Percentiles rank a stretch among this genome's conserved stretches.
Conservation (phyloP, 2,888 invertebrate species). For the Saturnia pavonia region DNA sequence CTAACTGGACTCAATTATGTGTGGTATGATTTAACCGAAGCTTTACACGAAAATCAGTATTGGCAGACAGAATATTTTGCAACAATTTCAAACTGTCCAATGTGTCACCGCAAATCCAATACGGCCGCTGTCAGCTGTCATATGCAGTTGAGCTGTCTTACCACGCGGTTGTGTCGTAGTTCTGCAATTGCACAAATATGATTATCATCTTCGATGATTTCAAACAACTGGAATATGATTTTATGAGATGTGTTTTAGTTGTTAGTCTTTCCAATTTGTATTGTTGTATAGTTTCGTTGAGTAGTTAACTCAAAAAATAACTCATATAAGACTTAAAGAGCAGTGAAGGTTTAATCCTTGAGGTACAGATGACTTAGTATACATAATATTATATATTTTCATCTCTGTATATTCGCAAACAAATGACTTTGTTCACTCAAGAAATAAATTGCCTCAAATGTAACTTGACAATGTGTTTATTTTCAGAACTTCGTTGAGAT, state of each 20-base stretch:
- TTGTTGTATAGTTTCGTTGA: too few species aligned
- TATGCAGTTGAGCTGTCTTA: conserved; percentile 42
- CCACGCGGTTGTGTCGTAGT: conserved; percentile 31
- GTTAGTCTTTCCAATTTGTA: too few species aligned
- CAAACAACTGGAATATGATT: background rate
- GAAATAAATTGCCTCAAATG: background rate
- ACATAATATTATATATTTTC: too few species aligned
- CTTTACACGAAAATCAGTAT: conserved; percentile 8
- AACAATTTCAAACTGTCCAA: conserved; percentile 25
- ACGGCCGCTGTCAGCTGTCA: conserved; percentile 56
- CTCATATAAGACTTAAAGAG: too few species aligned
- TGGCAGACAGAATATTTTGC: conserved; percentile 10
- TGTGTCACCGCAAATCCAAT: conserved; percentile 44
- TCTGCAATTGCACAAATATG: conserved; percentile 19
- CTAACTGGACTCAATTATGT: background rate
- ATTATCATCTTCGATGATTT: conserved; percentile 22
- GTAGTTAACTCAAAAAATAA: too few species aligned
- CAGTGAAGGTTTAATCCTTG: background rate
- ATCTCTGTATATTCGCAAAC: background rate
- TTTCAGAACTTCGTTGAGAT: background rate
- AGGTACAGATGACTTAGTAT: background rate
- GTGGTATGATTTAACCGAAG: background rate
- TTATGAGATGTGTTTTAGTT: too few species aligned
- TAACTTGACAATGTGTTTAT: background rate
- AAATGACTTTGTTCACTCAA: conserved; percentile 2